These are phyloP conservation scores for Steatornis caripensis DNA, from an alignment of 2,113 vertebrate genomes.

Conservation along the genomic window DNA sequence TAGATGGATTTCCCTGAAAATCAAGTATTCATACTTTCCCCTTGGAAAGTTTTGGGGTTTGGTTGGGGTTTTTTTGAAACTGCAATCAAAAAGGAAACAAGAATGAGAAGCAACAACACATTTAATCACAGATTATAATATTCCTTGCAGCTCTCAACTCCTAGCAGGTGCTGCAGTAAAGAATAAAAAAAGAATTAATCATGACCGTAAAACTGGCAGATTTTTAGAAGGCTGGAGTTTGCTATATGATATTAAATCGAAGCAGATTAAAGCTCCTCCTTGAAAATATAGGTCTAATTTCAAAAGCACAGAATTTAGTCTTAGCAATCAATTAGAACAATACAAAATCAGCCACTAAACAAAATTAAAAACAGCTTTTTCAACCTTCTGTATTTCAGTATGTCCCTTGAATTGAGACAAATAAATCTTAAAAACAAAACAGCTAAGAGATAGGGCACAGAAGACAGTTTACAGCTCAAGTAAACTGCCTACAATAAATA, in stretches of 20 bases:
- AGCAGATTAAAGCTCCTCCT: neutral
- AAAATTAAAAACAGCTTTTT: neutral
- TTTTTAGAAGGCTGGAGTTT: neutral
- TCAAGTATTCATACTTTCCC: neutral
- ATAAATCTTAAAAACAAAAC: neutral
- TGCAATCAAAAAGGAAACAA: neutral
- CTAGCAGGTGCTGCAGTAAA: neutral
- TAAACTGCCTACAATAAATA: neutral
- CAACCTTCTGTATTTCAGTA: neutral
- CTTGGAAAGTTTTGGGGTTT: neutral
- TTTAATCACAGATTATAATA: neutral
- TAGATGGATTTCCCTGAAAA: neutral
- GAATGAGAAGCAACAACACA: neutral
- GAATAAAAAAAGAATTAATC: neutral
- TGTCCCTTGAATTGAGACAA: neutral
- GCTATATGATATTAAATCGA: neutral
- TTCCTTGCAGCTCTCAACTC: neutral
- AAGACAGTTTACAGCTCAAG: neutral
- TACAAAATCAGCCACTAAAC: neutral
- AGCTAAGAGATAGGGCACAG: neutral
- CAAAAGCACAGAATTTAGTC: neutral
- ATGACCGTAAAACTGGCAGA: neutral
- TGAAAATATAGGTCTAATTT: neutral
- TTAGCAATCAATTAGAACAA: neutral
- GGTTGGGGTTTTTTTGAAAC: neutral